Evolutionary conservation across 2,888 invertebrate genomes (phyloP).

Genomic region (Rotaria magnacalcarata): DNA sequence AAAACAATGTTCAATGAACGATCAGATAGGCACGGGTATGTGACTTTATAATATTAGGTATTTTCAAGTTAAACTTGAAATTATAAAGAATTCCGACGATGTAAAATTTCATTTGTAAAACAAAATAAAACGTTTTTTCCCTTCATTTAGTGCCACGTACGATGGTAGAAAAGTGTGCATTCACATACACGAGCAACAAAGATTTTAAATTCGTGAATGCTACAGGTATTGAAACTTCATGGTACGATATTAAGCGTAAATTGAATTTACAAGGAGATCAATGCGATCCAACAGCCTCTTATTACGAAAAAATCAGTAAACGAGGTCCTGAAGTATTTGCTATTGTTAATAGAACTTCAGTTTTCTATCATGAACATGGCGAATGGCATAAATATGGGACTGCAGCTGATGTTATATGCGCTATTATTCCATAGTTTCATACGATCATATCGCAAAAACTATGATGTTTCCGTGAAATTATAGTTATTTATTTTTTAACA

Average conservation of each 20-base stretch:
- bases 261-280: background rate
- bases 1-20: background rate
- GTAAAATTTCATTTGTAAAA: too few species aligned
- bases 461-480: too few species aligned
- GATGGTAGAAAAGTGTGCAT: background rate
- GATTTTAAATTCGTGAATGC: background rate
- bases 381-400: background rate
- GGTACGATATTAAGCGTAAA: background rate
- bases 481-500: too few species aligned
- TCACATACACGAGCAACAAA: background rate
- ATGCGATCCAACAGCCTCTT: background rate
- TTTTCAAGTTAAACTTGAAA: too few species aligned
- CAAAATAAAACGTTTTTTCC: background rate
- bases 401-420: background rate
- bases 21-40: background rate
- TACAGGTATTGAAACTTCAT: background rate
- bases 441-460: too few species aligned
- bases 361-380: background rate
- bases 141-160: background rate
- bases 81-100: too few species aligned
- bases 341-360: background rate
- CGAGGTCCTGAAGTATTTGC: background rate
- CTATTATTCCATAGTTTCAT: too few species aligned
- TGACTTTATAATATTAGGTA: background rate
- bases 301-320: background rate